A percentile compares a stretch with the other conserved stretches of the same genome.
Evolutionary conservation across 2,797 vertebrate genomes (phyloP).

Genomic region (Coluber constrictor): DNA sequence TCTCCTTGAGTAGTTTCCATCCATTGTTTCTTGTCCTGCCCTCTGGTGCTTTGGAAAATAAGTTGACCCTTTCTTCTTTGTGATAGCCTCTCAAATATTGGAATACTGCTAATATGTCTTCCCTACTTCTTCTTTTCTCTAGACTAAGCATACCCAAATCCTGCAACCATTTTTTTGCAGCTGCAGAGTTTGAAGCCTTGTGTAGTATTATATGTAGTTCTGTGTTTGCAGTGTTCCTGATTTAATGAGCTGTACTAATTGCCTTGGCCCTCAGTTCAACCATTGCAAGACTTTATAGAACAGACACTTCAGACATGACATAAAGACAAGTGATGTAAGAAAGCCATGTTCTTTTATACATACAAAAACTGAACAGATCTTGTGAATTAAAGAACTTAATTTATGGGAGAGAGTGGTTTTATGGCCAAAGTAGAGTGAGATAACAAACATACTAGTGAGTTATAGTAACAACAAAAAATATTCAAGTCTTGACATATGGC

Average conservation of each 20-base stretch:
- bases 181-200: background rate
- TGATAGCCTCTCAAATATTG: too few relatives aligned
- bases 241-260: background rate
- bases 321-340: background rate
- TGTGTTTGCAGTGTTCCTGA: background rate
- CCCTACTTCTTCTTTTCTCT: too few relatives aligned
- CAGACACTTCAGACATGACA: background rate
- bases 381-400: background rate
- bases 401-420: background rate
- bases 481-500: background rate
- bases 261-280: background rate
- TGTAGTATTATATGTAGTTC: background rate
- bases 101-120: too few relatives aligned
- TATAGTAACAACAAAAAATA: background rate
- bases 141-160: too few relatives aligned
- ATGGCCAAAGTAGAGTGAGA: background rate
- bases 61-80: too few relatives aligned
- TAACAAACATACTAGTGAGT: background rate
- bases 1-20: too few relatives aligned
- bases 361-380: background rate
- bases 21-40: too few relatives aligned
- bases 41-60: too few relatives aligned
- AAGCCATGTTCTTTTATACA: background rate
- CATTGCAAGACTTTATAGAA: background rate
- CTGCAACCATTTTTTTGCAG: background rate